Evolutionary conservation across 1,140 invertebrate species (phyloP).

Genomic region (Lethrus apterus): DNA sequence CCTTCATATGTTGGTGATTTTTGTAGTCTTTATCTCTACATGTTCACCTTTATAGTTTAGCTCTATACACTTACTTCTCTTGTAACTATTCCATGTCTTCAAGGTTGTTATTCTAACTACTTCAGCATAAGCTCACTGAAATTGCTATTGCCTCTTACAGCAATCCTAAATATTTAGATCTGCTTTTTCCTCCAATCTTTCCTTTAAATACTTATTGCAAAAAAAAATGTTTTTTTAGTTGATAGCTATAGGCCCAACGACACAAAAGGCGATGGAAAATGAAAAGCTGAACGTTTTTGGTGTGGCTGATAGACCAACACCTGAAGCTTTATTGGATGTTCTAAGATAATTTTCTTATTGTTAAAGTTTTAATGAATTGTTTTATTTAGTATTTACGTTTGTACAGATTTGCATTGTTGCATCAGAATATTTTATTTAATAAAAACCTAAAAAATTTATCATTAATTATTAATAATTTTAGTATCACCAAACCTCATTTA

Average conservation of each 20-base stretch:
- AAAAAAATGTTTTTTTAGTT: constrained; percentile 36
- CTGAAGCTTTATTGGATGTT: constrained; percentile 31
- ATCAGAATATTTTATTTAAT: no score
- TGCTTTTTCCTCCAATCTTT: no score
- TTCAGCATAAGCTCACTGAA: no score
- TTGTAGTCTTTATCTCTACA: no score
- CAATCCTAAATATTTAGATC: no score
- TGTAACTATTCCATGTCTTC: no score
- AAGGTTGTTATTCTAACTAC: no score
- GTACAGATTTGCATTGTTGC: background rate
- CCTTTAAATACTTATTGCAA: constrained; percentile 23
- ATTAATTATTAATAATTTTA: constrained; percentile 1
- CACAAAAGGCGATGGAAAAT: constrained; percentile 38
- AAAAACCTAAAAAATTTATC: background rate
- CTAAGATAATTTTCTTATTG: background rate
- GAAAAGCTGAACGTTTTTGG: constrained; percentile 31
- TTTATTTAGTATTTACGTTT: background rate
- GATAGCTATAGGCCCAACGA: constrained; percentile 44
- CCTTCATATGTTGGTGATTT: no score
- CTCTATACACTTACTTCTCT: no score
- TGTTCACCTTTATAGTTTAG: no score
- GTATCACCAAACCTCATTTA: no score
- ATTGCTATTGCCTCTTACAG: no score
- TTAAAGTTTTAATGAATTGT: background rate
- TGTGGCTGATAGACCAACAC: constrained; percentile 37